Percentiles rank a stretch among this genome's conserved stretches.
Conservation (phyloP, 1,140 invertebrate species). For the Charaxes varanes region DNA sequence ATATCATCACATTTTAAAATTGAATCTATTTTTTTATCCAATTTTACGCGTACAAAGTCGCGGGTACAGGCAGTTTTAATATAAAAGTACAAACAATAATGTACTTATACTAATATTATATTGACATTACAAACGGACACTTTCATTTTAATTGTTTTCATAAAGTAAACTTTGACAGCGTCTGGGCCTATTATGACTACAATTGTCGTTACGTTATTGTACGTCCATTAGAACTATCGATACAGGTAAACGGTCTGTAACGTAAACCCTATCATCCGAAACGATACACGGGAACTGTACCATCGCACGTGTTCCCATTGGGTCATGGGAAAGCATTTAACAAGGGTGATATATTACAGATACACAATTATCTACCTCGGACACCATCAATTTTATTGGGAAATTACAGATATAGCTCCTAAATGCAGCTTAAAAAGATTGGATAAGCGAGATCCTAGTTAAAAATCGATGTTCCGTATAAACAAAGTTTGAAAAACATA, state of each 20-base stretch:
- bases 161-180: no score
- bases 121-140: no score
- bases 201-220: conserved; percentile 3
- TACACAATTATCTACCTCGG: conserved; percentile 51
- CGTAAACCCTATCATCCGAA: conserved; percentile 21
- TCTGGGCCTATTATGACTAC: neutral
- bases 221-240: conserved; percentile 4
- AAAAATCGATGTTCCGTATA: no score
- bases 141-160: no score
- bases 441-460: no score
- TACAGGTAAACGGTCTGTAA: conserved; percentile 8
- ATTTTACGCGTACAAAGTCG: no score
- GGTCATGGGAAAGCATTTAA: conserved; percentile 58
- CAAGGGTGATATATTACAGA: conserved; percentile 51
- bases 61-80: no score
- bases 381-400: conserved; percentile 34
- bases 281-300: conserved; percentile 9
- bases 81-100: no score
- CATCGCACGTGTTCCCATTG: conserved; percentile 31
- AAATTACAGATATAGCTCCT: conserved; percentile 35
- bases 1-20: no score
- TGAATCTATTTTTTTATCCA: no score
- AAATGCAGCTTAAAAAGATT: conserved; percentile 23
- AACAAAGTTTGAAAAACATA: no score
- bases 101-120: no score